Evolutionary conservation across 2,797 vertebrate species (phyloP).

Genomic region (Dromococcyx pavoninus): DNA sequence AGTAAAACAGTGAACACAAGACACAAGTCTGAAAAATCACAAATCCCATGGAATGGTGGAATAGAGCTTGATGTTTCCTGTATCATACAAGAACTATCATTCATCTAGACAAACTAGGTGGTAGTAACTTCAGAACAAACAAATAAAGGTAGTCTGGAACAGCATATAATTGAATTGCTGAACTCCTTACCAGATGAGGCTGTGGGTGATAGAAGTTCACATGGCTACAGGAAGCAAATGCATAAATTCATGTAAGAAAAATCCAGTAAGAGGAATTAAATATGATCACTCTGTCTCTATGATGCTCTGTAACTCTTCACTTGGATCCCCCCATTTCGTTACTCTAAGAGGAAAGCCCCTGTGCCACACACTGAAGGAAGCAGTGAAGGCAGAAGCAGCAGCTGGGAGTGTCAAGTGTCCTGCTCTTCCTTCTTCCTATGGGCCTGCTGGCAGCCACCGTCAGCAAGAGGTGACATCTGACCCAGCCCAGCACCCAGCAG

Average conservation of each 20-base stretch:
- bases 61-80: neutral
- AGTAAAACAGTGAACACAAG: neutral
- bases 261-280: neutral
- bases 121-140: neutral
- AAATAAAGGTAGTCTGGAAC: neutral
- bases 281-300: rapidly evolving
- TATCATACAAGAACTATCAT: neutral
- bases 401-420: neutral
- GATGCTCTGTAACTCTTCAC: neutral
- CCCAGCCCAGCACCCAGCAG: neutral
- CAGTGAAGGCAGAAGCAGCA: neutral
- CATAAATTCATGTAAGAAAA: neutral
- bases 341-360: neutral
- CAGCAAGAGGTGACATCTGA: neutral
- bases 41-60: neutral
- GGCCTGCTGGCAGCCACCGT: neutral
- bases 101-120: neutral
- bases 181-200: neutral
- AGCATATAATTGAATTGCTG: neutral
- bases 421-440: neutral
- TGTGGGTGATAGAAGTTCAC: neutral
- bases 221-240: rapidly evolving
- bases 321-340: neutral
- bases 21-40: neutral
- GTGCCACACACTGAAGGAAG: rapidly evolving